phyloP scores from a whole-genome alignment of 1,140 invertebrate species.

The Harpegnathos saltator region DNA sequence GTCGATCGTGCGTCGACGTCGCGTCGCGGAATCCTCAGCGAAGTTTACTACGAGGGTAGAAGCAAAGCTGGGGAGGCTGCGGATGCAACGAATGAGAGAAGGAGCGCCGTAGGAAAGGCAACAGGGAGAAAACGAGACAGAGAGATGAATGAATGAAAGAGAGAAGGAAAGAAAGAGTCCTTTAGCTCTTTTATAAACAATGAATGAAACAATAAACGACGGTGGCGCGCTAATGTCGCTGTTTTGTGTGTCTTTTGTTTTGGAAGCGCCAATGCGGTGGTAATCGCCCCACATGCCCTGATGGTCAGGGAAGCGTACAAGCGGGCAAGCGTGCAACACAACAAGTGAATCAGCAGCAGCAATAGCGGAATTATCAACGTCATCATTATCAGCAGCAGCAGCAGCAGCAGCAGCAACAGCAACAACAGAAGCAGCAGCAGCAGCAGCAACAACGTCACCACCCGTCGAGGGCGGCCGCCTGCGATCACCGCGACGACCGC shows the following conservation, averaged over 20 bases:
- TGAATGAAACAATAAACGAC: slow-evolving; percentile 59
- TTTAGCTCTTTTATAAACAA: slow-evolving; percentile 46
- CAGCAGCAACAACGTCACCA: no score
- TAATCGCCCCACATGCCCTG: slow-evolving; percentile 76
- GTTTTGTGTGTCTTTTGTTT: slow-evolving; percentile 83
- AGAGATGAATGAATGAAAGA: slow-evolving; percentile 2
- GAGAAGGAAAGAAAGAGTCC: not conserved
- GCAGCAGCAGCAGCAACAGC: slow-evolving; percentile 48
- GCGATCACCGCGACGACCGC: not conserved
- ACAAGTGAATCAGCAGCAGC: slow-evolving; percentile 75
- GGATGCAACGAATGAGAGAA: slow-evolving; percentile 62
- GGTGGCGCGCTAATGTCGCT: slow-evolving; percentile 81
- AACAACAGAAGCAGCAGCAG: not conserved
- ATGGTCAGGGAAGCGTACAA: no score
- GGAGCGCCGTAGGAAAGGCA: slow-evolving; percentile 31
- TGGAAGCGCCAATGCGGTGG: slow-evolving; percentile 82
- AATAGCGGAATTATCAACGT: slow-evolving; percentile 60
- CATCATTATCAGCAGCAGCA: slow-evolving; percentile 5
- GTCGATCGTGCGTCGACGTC: not conserved
- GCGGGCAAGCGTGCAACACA: slow-evolving; percentile 79
- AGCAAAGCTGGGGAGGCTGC: slow-evolving; percentile 35
- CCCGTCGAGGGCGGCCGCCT: no score
- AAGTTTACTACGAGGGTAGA: slow-evolving; percentile 3
- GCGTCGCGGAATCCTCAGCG: not conserved
- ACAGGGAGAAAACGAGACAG: not conserved